Percentiles rank a stretch among this genome's conserved stretches.
phyloP scores from a whole-genome alignment of 2,797 vertebrate genomes.

The Crax fasciolata region DNA sequence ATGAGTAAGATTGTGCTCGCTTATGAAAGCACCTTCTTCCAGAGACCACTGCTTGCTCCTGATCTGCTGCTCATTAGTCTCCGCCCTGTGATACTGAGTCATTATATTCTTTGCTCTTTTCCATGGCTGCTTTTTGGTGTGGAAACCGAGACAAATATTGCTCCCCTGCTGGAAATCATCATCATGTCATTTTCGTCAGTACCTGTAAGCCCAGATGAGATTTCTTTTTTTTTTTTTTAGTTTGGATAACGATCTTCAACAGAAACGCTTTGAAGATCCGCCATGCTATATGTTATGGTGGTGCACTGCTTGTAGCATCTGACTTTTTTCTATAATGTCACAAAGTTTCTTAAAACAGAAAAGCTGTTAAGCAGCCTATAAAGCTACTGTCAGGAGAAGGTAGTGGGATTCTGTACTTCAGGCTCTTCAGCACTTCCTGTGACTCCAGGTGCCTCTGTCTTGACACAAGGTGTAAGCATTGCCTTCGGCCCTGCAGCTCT shows the following conservation, averaged over 20 bases:
- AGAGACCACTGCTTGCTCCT: slow-evolving; percentile 53
- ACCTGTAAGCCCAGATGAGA: neutral
- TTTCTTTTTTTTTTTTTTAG: neutral
- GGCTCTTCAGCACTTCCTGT: neutral
- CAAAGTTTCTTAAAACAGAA: neutral
- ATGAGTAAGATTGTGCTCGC: slow-evolving; percentile 41
- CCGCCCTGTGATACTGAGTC: slow-evolving; percentile 56
- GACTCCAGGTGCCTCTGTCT: neutral
- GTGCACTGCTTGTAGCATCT: neutral
- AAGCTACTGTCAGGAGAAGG: neutral
- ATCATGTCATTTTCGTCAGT: neutral
- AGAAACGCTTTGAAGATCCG: neutral
- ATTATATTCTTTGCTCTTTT: slow-evolving; percentile 68
- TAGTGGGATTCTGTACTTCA: neutral
- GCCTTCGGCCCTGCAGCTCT: neutral
- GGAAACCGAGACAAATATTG: slow-evolving; percentile 56
- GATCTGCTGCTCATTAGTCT: slow-evolving; percentile 65
- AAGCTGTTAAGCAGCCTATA: neutral
- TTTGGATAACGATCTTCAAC: neutral
- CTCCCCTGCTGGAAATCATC: slow-evolving; percentile 46
- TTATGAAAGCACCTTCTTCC: slow-evolving; percentile 64
- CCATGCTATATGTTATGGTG: neutral
- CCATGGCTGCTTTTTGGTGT: slow-evolving; percentile 50
- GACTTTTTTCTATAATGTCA: neutral
- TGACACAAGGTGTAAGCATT: neutral